phyloP scores from a whole-genome alignment of 2,113 vertebrate species.

The Athene noctua region DNA sequence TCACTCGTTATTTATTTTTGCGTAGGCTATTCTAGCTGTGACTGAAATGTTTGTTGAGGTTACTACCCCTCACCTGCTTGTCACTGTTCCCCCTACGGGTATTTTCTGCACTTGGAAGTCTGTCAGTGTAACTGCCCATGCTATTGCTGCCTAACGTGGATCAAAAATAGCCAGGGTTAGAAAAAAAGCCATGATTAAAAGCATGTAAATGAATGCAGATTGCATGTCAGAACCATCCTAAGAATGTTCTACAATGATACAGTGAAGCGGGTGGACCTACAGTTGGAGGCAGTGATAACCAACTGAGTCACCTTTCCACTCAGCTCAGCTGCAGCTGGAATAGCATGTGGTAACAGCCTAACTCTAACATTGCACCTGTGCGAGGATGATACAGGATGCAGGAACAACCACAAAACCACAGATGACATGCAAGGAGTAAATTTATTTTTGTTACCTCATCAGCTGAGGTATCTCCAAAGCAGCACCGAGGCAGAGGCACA shows the following conservation, averaged over 20 bases:
- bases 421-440: too few species aligned
- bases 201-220: neutral
- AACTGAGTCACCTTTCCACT: neutral
- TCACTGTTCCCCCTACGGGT: neutral
- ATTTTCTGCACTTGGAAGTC: neutral
- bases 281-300: neutral
- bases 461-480: too few species aligned
- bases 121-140: neutral
- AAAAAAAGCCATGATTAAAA: neutral
- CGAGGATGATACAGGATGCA: too few species aligned
- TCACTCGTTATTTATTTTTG: neutral
- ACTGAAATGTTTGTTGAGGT: neutral
- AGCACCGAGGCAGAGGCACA: too few species aligned
- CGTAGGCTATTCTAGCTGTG: neutral
- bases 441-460: too few species aligned
- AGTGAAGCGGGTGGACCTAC: neutral
- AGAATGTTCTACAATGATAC: neutral
- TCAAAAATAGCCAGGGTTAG: neutral
- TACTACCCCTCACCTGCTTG: neutral
- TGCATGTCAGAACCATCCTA: neutral
- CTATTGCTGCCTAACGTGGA: neutral
- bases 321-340: neutral
- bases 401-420: too few species aligned
- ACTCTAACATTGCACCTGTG: neutral
- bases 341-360: neutral